Evolutionary conservation across 2,888 invertebrate species (phyloP).

Genomic region (Steinernema hermaphroditum): DNA sequence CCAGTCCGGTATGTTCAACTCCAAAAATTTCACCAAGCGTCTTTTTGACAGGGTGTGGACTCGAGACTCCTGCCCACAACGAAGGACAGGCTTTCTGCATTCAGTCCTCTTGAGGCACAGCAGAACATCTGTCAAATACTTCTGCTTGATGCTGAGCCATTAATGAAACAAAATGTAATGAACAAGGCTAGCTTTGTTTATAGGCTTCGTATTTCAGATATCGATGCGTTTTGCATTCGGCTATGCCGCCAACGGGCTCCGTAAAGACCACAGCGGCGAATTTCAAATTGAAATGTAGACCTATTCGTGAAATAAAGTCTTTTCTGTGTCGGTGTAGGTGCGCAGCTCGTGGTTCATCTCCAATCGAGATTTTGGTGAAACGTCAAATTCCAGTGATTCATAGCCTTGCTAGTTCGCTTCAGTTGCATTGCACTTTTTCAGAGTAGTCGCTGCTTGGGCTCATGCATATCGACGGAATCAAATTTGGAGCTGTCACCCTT

Average conservation of each 20-base stretch:
- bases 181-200: no score
- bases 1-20: background rate
- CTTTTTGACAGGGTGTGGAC: background rate
- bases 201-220: background rate
- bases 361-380: no score
- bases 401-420: no score
- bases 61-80: background rate
- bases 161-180: no score
- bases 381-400: no score
- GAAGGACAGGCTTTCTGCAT: background rate
- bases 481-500: conserved; percentile 47
- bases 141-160: background rate
- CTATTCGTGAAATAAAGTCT: no score
- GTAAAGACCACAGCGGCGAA: background rate
- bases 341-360: no score
- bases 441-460: background rate
- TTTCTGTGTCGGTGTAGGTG: no score
- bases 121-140: conserved; percentile 6
- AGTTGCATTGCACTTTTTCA: conserved; percentile 2
- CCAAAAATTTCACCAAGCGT: background rate
- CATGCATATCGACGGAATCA: background rate
- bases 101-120: background rate
- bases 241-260: background rate
- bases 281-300: background rate
- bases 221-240: background rate